Conservation (phyloP, 2,113 vertebrate species). For the Cyprinodon brontotheroides region DNA sequence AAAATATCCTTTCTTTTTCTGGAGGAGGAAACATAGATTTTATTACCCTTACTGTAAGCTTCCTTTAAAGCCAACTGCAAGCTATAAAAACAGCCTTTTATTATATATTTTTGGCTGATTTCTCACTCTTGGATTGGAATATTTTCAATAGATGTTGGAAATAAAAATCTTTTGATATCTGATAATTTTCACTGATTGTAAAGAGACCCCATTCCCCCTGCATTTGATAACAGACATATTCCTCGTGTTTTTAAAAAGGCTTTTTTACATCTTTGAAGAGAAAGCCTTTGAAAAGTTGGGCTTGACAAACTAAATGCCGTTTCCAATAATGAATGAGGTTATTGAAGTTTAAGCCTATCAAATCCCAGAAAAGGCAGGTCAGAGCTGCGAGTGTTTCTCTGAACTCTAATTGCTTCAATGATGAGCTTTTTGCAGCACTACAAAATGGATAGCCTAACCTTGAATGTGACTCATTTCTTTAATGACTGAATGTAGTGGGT, state of each 20-base stretch:
- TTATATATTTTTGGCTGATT: background rate
- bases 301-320: background rate
- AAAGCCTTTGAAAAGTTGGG: background rate
- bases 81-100: background rate
- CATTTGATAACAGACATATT: background rate
- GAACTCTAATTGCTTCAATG: background rate
- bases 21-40: background rate
- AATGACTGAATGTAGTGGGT: background rate
- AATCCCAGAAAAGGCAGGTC: background rate
- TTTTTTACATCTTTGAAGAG: background rate
- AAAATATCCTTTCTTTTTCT: background rate
- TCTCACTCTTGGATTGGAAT: background rate
- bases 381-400: background rate
- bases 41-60: background rate
- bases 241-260: background rate
- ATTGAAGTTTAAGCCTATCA: slow-evolving; percentile 10
- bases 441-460: slow-evolving; percentile 1
- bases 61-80: background rate
- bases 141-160: background rate
- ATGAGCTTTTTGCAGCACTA: background rate
- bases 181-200: background rate
- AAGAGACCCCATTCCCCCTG: background rate
- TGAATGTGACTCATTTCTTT: background rate
- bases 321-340: background rate
- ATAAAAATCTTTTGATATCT: background rate